phyloP scores from a whole-genome alignment of 2,888 invertebrate species.

The Mythimna loreyi region DNA sequence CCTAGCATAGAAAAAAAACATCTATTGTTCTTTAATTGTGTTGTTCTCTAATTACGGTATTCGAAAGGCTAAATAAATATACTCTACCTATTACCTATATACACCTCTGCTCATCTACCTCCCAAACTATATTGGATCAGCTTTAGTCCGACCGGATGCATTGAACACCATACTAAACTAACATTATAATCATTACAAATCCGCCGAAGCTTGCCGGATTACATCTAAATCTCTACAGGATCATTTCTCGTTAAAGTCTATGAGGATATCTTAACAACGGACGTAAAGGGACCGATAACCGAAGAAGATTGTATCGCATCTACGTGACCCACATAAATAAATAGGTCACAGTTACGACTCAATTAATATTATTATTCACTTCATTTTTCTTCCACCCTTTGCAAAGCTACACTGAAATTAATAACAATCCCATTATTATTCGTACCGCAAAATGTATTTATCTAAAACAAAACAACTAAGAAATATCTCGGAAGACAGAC shows the following conservation, averaged over 20 bases:
- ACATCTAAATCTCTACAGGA: slow-evolving; percentile 14
- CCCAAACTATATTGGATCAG: too few relatives aligned
- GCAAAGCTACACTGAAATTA: slow-evolving; percentile 64
- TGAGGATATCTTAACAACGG: slow-evolving; percentile 25
- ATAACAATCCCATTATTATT: slow-evolving; percentile 71
- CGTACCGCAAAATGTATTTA: slow-evolving; percentile 69
- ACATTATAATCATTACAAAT: slow-evolving; percentile 3
- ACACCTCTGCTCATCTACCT: too few relatives aligned
- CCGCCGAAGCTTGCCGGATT: slow-evolving; percentile 10
- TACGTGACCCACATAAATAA: slow-evolving; percentile 52
- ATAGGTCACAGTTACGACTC: slow-evolving; percentile 43
- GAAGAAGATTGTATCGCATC: slow-evolving; percentile 40
- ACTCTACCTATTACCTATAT: too few relatives aligned
- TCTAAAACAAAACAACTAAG: slow-evolving; percentile 75
- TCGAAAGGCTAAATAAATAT: too few relatives aligned
- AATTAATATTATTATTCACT: slow-evolving; percentile 34
- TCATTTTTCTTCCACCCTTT: slow-evolving; percentile 41
- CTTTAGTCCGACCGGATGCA: too few relatives aligned
- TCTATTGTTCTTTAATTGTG: too few relatives aligned
- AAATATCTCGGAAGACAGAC: slow-evolving; percentile 73
- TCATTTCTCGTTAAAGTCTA: slow-evolving; percentile 21
- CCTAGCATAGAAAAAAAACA: too few relatives aligned
- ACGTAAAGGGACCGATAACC: slow-evolving; percentile 35
- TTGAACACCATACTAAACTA: background rate
- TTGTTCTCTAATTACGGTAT: too few relatives aligned